phyloP scores from a whole-genome alignment of 1,140 invertebrate genomes.

The Plectrocnemia conspersa region DNA sequence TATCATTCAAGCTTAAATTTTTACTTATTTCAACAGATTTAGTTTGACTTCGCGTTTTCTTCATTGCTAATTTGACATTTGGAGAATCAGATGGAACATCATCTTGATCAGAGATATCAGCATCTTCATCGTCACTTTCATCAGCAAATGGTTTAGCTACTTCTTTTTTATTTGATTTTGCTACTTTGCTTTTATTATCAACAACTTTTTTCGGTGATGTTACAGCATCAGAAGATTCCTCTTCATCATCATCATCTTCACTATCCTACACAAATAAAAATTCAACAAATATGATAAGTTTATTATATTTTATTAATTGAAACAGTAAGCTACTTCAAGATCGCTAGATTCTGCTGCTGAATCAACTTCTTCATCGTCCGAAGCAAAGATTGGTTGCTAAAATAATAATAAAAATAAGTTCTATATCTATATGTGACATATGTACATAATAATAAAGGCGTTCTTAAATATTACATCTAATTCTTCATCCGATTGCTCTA shows the following conservation, averaged over 20 bases:
- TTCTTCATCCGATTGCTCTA: conserved; percentile 29
- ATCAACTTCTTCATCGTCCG: background rate
- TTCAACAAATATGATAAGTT: background rate
- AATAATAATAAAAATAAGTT: background rate
- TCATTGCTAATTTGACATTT: background rate
- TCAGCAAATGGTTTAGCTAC: conserved; percentile 4
- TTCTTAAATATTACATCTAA: conserved; percentile 30
- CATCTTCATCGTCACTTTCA: background rate
- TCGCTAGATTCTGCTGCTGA: background rate
- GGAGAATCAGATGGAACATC: background rate
- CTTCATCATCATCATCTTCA: conserved; percentile 23
- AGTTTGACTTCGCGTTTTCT: background rate
- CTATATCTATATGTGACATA: conserved; percentile 8
- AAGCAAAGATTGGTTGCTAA: conserved; percentile 14
- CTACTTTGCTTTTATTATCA: conserved; percentile 11
- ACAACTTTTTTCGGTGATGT: background rate
- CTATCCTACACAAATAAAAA: conserved; percentile 20
- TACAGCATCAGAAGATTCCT: background rate
- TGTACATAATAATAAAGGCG: conserved; percentile 3
- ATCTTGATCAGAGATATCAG: conserved; percentile 2
- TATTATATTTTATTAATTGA: background rate
- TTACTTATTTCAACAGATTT: background rate
- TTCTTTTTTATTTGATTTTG: background rate
- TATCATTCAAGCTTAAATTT: background rate
- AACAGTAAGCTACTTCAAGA: background rate